A percentile compares a stretch with the other conserved stretches of the same genome.
Evolutionary conservation across 2,113 vertebrate genomes (phyloP).

Genomic region (Callithrix jacchus): DNA sequence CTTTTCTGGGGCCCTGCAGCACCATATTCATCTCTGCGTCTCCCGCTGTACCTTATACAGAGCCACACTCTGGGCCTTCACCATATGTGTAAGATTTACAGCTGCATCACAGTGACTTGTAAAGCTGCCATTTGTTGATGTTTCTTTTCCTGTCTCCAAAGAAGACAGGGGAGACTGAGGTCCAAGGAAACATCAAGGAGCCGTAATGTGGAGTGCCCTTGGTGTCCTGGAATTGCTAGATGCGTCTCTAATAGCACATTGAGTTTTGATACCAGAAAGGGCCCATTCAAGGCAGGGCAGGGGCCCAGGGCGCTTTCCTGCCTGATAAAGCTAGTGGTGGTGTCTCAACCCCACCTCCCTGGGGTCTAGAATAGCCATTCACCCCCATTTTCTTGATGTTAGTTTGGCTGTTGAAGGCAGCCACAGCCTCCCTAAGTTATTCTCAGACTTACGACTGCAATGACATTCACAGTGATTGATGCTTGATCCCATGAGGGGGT

Average conservation of each 20-base stretch:
- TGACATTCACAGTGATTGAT: constrained; percentile 13
- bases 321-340: neutral
- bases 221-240: neutral
- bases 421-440: neutral
- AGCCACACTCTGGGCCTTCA: neutral
- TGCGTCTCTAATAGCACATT: neutral
- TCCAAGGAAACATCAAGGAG: neutral
- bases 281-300: neutral
- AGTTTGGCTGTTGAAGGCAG: neutral
- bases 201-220: neutral
- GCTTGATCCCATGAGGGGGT: neutral
- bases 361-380: neutral
- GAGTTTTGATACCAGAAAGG: neutral
- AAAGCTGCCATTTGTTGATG: neutral
- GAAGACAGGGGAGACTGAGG: neutral
- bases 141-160: neutral
- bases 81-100: neutral
- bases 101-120: neutral
- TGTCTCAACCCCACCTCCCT: neutral
- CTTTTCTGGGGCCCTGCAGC: neutral
- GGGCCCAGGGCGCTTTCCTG: neutral
- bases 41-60: neutral
- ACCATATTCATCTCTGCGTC: fast-evolving
- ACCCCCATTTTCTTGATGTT: neutral
- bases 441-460: neutral